Evolutionary conservation across 30 jellyfish, hydroid and myxozoan genomes (phyloP).

Genomic region (Aurelia coerulea): DNA sequence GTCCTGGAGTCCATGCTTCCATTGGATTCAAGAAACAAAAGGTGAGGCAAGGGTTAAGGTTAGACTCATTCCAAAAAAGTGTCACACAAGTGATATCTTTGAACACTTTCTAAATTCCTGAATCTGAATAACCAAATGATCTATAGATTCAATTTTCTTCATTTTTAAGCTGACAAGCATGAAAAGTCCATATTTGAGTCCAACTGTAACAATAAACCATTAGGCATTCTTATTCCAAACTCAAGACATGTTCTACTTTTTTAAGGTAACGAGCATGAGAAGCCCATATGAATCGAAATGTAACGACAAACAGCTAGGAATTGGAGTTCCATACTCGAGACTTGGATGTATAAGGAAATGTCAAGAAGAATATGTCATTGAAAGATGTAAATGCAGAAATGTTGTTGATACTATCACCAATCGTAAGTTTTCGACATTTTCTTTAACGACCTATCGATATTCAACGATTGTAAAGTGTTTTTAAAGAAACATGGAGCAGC

Average conservation of each 20-base stretch:
- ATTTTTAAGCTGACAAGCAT: too few relatives aligned
- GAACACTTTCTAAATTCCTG: too few relatives aligned
- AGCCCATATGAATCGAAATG: conserved; percentile 24
- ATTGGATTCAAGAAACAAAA: conserved; percentile 44
- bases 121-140: too few relatives aligned
- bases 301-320: conserved; percentile 12
- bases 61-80: background rate
- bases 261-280: conserved; percentile 13
- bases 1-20: conserved; percentile 51
- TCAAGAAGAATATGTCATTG: conserved; percentile 27
- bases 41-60: conserved; percentile 12
- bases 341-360: conserved; percentile 42
- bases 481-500: too few relatives aligned
- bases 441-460: too few relatives aligned
- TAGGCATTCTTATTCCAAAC: too few relatives aligned
- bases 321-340: conserved; percentile 33
- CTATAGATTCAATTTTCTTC: too few relatives aligned
- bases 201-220: too few relatives aligned
- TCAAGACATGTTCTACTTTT: background rate
- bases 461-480: too few relatives aligned
- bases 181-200: too few relatives aligned
- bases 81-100: too few relatives aligned
- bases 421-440: conserved; percentile 1
- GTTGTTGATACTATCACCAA: conserved; percentile 12
- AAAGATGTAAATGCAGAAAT: conserved; percentile 27